Evolutionary conservation across 2,797 vertebrate species (phyloP).

Genomic region (Paratrypauchen microcephalus): DNA sequence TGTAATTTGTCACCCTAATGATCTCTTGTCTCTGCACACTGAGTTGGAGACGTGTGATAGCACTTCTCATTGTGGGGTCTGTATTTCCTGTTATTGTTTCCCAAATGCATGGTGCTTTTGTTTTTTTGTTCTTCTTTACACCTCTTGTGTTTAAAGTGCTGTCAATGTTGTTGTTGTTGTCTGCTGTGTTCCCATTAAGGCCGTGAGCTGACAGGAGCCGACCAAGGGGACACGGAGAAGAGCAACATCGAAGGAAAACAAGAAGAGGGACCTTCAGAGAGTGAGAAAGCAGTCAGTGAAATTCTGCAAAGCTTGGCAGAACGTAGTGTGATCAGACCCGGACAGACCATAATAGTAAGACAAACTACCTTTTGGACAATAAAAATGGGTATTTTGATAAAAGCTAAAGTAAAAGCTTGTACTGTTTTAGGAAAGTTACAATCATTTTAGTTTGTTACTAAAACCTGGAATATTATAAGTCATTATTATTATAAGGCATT

Average conservation of each 20-base stretch:
- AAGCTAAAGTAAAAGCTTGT: too few species aligned
- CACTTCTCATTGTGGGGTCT: background rate
- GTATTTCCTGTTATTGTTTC: constrained; percentile 20
- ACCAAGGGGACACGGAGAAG: constrained; percentile 57
- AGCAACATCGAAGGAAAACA: constrained; percentile 33
- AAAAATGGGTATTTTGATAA: background rate
- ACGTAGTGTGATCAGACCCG: constrained; percentile 76
- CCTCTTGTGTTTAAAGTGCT: background rate
- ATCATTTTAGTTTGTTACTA: too few species aligned
- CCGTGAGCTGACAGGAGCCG: constrained; percentile 70
- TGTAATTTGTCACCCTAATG: constrained; percentile 43
- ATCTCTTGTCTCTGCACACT: constrained; percentile 12
- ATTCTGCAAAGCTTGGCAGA: constrained; percentile 79
- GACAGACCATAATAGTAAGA: constrained; percentile 79
- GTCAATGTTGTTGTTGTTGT: background rate
- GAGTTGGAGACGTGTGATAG: constrained; percentile 9
- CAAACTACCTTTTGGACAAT: background rate
- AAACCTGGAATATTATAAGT: background rate
- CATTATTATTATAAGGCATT: too few species aligned
- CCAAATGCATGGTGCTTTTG: background rate
- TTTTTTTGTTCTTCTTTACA: constrained; percentile 8
- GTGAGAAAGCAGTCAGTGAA: constrained; percentile 76
- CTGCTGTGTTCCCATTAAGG: constrained; percentile 55
- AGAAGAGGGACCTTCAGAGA: constrained; percentile 39
- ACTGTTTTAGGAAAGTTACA: too few species aligned